Evolutionary conservation across 2,888 invertebrate species (phyloP).

Genomic region (Cataglyphis albicans): DNA sequence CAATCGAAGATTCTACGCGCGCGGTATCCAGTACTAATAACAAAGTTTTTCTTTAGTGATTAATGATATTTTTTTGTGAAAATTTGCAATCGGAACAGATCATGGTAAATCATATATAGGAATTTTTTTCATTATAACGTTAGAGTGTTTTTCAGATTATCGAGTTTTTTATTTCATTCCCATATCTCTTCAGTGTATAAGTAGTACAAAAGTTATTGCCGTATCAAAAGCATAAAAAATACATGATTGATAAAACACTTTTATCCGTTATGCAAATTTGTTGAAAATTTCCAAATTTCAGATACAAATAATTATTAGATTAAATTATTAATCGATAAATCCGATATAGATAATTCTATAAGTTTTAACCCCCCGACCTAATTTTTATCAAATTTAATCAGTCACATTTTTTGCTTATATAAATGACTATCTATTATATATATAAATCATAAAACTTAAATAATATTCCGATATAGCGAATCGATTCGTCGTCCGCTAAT

Average conservation of each 20-base stretch:
- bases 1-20: conserved; percentile 67
- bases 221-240: conserved; percentile 15
- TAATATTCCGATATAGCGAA: background rate
- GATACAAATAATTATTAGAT: conserved; percentile 4
- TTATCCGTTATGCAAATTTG: conserved; percentile 15
- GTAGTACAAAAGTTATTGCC: conserved; percentile 34
- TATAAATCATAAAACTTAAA: conserved; percentile 1
- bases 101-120: background rate
- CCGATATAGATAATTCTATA: background rate
- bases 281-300: conserved; percentile 1
- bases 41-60: conserved; percentile 35
- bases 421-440: background rate
- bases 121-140: conserved; percentile 32
- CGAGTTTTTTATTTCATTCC: conserved; percentile 22
- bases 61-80: conserved; percentile 18
- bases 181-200: conserved; percentile 32
- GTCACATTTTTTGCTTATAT: background rate
- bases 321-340: background rate
- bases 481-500: conserved; percentile 2
- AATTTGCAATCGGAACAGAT: conserved; percentile 16
- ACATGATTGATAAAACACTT: conserved; percentile 20
- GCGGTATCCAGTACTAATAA: conserved; percentile 41
- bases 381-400: conserved; percentile 14
- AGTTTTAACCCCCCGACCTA: background rate
- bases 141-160: conserved; percentile 35